Conservation (phyloP, 2,888 invertebrate species). For the Euzetes globulus region DNA sequence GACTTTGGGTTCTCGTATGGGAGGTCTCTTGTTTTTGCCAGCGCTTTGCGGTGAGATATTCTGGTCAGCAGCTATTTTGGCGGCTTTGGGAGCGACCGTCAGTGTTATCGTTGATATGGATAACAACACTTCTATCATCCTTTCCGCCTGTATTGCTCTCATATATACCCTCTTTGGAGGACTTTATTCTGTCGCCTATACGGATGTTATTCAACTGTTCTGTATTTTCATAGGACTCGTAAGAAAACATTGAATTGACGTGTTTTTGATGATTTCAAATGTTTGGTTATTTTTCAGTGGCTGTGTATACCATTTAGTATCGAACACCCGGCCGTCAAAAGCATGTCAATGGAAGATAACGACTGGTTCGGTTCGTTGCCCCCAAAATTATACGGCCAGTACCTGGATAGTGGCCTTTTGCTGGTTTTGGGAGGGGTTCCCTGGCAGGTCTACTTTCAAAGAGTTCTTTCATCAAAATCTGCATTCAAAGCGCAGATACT, state of each 20-base stretch:
- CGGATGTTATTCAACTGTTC: slow-evolving; percentile 94
- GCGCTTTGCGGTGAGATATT: slow-evolving; percentile 96
- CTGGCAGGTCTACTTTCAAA: slow-evolving; percentile 98
- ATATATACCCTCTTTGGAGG: slow-evolving; percentile 97
- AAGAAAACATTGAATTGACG: slow-evolving; percentile 45
- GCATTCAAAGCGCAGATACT: slow-evolving; percentile 85
- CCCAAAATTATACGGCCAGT: slow-evolving; percentile 65
- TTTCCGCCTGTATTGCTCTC: slow-evolving; percentile 91
- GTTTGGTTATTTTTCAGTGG: slow-evolving; percentile 56
- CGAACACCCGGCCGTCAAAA: slow-evolving; percentile 70
- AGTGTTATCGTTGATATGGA: slow-evolving; percentile 96
- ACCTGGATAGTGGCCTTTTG: slow-evolving; percentile 78
- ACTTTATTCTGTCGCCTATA: slow-evolving; percentile 95
- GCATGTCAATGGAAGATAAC: slow-evolving; percentile 67
- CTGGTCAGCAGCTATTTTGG: slow-evolving; percentile 96
- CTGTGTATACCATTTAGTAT: slow-evolving; percentile 95
- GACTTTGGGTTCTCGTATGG: slow-evolving; percentile 93
- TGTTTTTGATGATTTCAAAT: not conserved
- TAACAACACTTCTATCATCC: slow-evolving; percentile 80
- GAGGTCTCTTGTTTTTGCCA: slow-evolving; percentile 88
- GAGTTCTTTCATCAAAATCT: slow-evolving; percentile 91
- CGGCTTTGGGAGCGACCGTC: slow-evolving; percentile 90
- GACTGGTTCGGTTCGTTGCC: slow-evolving; percentile 82
- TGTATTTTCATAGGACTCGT: slow-evolving; percentile 93
- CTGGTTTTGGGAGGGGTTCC: slow-evolving; percentile 92